Conservation (phyloP, 2,888 invertebrate species). For the Hybos culiciformis region DNA sequence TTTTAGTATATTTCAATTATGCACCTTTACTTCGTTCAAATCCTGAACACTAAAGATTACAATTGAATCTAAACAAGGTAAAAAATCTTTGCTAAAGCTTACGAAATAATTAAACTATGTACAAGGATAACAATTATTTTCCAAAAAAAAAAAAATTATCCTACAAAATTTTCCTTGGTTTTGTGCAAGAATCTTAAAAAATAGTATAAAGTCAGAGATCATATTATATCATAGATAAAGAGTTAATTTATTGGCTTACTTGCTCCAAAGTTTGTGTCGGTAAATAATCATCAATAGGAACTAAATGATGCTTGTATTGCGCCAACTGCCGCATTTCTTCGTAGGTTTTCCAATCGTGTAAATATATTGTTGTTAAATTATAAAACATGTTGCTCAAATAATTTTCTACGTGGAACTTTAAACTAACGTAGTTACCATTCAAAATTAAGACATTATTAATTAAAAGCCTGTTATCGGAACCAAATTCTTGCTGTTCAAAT, state of each 20-base stretch:
- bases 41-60: no score
- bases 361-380: conserved; percentile 90
- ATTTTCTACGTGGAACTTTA: conserved; percentile 63
- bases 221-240: neutral
- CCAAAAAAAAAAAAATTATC: neutral
- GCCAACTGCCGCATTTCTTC: conserved; percentile 93
- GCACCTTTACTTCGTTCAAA: no score
- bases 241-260: conserved; percentile 34
- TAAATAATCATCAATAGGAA: conserved; percentile 79
- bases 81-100: no score
- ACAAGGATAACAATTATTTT: neutral
- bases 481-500: conserved; percentile 40
- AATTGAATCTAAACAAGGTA: no score
- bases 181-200: neutral
- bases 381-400: conserved; percentile 93
- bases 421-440: conserved; percentile 43
- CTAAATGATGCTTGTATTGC: conserved; percentile 62
- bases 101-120: no score
- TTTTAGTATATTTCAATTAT: no score
- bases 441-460: conserved; percentile 44
- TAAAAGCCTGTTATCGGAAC: conserved; percentile 50
- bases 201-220: neutral
- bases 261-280: conserved; percentile 96
- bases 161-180: neutral
- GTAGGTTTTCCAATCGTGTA: conserved; percentile 96